Conservation (phyloP, 1,140 invertebrate genomes). For the Ditylenchus dipsaci region DNA sequence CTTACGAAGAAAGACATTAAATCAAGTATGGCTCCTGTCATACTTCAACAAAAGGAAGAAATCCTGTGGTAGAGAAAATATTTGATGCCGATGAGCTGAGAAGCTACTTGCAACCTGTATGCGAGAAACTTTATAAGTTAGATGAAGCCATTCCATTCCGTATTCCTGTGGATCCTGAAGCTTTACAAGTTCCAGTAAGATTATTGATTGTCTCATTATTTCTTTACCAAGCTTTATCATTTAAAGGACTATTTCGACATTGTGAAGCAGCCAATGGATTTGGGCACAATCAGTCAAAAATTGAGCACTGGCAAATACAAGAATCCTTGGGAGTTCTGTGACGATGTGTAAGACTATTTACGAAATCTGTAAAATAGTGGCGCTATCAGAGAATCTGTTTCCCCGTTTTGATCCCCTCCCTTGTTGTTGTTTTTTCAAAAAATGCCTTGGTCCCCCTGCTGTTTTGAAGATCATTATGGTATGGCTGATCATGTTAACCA, state of each 20-base stretch:
- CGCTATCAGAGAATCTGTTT: no score
- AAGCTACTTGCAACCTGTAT: conserved; percentile 83
- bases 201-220: not conserved
- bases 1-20: conserved; percentile 18
- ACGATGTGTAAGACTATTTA: conserved; percentile 71
- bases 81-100: conserved; percentile 91
- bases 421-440: no score
- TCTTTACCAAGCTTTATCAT: not conserved
- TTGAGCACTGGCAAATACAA: conserved; percentile 82
- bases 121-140: conserved; percentile 84
- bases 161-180: conserved; percentile 83
- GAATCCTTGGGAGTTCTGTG: conserved; percentile 98
- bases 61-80: conserved; percentile 58
- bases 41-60: conserved; percentile 14
- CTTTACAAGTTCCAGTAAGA: conserved; percentile 49
- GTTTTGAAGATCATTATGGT: no score
- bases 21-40: conserved; percentile 49
- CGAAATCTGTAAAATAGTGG: no score
- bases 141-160: conserved; percentile 93
- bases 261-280: conserved; percentile 93
- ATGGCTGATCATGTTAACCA: no score
- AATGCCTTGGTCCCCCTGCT: no score
- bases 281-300: conserved; percentile 90
- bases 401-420: no score
- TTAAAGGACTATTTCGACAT: conserved; percentile 95